Evolutionary conservation across 2,888 invertebrate species (phyloP).

Genomic region (Pandemis cinnamomeana): DNA sequence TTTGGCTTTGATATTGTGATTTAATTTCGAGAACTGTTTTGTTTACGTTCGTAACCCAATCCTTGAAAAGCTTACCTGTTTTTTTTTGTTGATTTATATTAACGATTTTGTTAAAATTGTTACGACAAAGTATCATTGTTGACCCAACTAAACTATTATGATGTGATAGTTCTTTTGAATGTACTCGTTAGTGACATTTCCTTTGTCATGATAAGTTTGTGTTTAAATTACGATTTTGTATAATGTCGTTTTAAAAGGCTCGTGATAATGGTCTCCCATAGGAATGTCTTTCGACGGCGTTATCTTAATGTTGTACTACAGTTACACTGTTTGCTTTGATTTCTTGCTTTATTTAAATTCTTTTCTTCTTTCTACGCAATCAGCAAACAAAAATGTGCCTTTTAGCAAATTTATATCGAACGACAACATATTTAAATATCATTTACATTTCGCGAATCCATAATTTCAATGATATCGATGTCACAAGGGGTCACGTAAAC

Average conservation of each 20-base stretch:
- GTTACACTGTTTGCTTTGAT: background rate
- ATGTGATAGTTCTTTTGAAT: too few relatives aligned
- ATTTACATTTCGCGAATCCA: slow-evolving; percentile 4
- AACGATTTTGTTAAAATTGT: background rate
- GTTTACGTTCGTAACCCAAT: background rate
- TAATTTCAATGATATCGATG: slow-evolving; percentile 26
- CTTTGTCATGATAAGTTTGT: slow-evolving; percentile 6
- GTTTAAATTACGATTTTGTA: slow-evolving; percentile 29
- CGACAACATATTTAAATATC: background rate
- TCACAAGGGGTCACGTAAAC: slow-evolving; percentile 32
- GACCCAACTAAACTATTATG: background rate
- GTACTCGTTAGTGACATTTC: too few relatives aligned
- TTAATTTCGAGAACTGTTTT: slow-evolving; percentile 8
- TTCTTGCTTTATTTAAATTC: background rate
- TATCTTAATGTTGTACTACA: slow-evolving; percentile 31
- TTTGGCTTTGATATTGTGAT: background rate
- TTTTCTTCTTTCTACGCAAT: background rate
- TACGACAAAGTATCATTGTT: background rate
- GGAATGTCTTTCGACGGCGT: slow-evolving; percentile 26
- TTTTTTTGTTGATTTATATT: slow-evolving; percentile 2
- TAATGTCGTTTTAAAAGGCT: slow-evolving; percentile 4
- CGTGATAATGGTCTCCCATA: slow-evolving; percentile 15
- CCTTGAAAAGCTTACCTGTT: background rate
- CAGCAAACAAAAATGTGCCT: background rate
- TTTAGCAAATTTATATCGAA: background rate